Evolutionary conservation across 1,140 invertebrate species (phyloP).

Genomic region (Drosophila pallidifrons): DNA sequence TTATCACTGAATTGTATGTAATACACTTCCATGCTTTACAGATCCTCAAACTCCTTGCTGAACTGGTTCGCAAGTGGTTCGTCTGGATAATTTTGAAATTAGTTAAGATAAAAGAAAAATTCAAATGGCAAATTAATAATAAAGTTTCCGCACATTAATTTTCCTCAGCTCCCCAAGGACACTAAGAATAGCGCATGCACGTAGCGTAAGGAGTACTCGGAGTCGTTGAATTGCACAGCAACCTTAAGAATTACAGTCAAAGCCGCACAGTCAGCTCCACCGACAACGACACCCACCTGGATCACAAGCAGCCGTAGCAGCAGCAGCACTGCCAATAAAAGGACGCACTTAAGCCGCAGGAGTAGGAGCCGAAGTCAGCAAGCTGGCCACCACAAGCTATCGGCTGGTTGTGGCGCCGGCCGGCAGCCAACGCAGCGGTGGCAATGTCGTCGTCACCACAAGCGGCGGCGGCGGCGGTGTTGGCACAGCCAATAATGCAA

Average conservation of each 20-base stretch:
- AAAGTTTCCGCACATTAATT: background rate
- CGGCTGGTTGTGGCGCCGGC: conserved; percentile 71
- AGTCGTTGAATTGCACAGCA: background rate
- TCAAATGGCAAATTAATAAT: background rate
- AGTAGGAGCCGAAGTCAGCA: conserved; percentile 25
- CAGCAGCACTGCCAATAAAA: too few species aligned
- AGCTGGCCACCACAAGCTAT: conserved; percentile 79
- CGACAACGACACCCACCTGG: background rate
- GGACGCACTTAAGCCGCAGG: background rate
- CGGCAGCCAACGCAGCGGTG: conserved; percentile 57
- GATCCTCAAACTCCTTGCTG: too few species aligned
- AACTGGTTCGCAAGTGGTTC: background rate
- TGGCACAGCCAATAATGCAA: conserved; percentile 22
- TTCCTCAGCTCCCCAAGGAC: background rate
- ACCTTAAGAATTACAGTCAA: background rate
- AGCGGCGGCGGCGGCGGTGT: conserved; percentile 24
- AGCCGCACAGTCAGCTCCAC: background rate
- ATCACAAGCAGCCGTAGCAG: background rate
- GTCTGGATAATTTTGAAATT: too few species aligned
- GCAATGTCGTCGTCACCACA: conserved; percentile 58
- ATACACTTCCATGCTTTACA: too few species aligned
- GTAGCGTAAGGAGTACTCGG: background rate
- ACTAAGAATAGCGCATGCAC: background rate
- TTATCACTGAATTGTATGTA: too few species aligned
- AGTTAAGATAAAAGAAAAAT: too few species aligned